A percentile compares a stretch with the other conserved stretches of the same genome.
Evolutionary conservation across 2,797 vertebrate species (phyloP).

Genomic region (Morelia viridis): DNA sequence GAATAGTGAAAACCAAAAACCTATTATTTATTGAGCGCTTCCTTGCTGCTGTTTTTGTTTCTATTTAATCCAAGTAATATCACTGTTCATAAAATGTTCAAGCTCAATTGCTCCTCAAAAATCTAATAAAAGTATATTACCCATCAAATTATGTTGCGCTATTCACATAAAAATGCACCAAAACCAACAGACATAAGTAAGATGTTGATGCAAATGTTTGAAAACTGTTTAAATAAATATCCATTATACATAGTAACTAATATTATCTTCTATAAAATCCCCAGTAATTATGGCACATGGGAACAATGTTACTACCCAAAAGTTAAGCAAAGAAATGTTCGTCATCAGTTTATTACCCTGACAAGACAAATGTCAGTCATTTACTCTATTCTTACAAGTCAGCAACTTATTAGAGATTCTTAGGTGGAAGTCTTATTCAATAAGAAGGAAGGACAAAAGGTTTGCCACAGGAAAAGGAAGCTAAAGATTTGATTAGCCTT

Average conservation of each 20-base stretch:
- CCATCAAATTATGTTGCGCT: constrained; percentile 43
- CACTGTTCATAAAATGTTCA: constrained; percentile 35
- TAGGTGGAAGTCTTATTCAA: not conserved
- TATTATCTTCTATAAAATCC: not conserved
- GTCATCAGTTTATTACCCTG: not conserved
- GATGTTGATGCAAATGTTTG: not conserved
- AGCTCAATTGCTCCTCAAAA: constrained; percentile 46
- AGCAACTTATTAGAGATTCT: not conserved
- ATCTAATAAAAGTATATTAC: constrained; percentile 21
- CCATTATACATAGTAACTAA: not conserved
- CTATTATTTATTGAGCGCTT: constrained; percentile 22
- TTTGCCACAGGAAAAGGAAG: not conserved
- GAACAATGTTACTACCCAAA: not conserved
- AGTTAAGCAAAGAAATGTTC: not conserved
- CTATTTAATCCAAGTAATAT: constrained; percentile 36
- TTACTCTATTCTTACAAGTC: not conserved
- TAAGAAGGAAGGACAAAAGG: not conserved
- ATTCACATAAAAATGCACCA: not conserved
- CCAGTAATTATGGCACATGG: not conserved
- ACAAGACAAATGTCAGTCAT: not conserved
- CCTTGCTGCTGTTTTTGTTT: constrained; percentile 31
- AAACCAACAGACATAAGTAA: not conserved
- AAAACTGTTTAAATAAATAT: not conserved
- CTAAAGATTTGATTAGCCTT: not conserved
- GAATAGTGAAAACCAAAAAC: constrained; percentile 5